Evolutionary conservation across 2,113 vertebrate genomes (phyloP), one percentile per base, ranked within the genome.

Genomic region (Mormoops blainvillei): DNA sequence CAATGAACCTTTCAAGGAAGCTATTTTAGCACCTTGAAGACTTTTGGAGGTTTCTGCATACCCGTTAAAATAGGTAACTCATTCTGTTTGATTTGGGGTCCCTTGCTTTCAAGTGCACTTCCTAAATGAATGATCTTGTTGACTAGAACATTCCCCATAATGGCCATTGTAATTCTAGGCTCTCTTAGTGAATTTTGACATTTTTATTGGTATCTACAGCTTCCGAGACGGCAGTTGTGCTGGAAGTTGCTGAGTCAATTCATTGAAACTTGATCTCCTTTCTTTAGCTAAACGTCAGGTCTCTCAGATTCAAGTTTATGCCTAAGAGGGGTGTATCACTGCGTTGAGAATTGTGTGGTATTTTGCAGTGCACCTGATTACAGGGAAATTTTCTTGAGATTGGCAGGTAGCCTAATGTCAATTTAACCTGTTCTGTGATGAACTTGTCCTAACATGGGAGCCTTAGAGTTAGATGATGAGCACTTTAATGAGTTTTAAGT

Each of bases 351-450:
- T 5, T 36, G 20, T 76, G n/a, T 76, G 13, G 4, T 45, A 38
- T 45, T 63, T 76, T 36, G 19, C 24, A 63, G 6, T n/a, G 28
- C 4, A 45, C 38, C 36, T 43, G 6, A 28, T 26, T 4, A 1
- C 19, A 43, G 5, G 26, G 8, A 41, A 41, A 16, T 50, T 11
- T 90, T n/a, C 63, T 68, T 26, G 26, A 68, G 38, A 20, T 70
- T 10, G 38, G 31, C 7, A 22, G 16, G 36, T 70, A 65, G 5
- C 0, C 14, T 3, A 45, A 12, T 43, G 0, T 45, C 28, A 70
- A 12, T 70, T 11, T 56, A 36, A 91, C 50, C 33, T 65, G 9
- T 45, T 50, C 65, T 56, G 38, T 81, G 50, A 70, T 33, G 18
- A 36, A 33, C 13, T 19, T 43, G 45, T 26, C 20, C 28, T 70